Base-by-base conservation (phyloP, 2,113 vertebrate genomes). In the Hyla sarda region DNA sequence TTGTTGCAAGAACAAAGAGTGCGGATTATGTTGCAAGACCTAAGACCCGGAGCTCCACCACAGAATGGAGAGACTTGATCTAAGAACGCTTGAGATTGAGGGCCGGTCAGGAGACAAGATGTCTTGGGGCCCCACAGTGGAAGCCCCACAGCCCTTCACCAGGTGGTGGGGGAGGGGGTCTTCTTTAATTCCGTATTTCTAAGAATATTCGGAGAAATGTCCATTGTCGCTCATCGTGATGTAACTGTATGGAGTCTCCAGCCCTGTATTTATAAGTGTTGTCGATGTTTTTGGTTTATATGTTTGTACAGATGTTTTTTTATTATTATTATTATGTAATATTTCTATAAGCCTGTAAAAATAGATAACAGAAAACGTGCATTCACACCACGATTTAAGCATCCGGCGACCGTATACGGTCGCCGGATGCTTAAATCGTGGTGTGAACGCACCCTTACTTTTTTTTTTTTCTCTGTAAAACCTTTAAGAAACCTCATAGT, bases 1-100 rank as follows among this genome's bases (percentile, higher is more conserved):
- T 9, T 84, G 82, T 69, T 83, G 82, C 32, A 83, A 82, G 0
- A 13, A 12, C 0, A 74, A 74, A 5, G 69, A 25, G 34, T 84
- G 82, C 11, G 71, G 71, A 2, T 0, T 47, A 0, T 84, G 83
- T 54, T 84, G 72, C 13, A 0, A 0, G 25, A 65, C 72, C 72
- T 84, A 32, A 32, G 28, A 19, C 2, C 45, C 47, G 14, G 14
- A 76, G 30, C 10, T 4, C 25, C n/a, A 25, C 34, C 41, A 6
- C 3, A 25, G n/a, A 62, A 1, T 5, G 58, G 10, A 60, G 58
- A 25, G 58, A 17, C 25, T 2, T 32, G 2, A 32, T 16, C 16
- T 32, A 13, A 32, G 12, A n/a, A 9, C 8, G 41, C 11, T 13
- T 14, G 11, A 56, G 2, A 56, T 23, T 56, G 54, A 23, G 23